Base-by-base conservation (phyloP, 2,888 invertebrate species). In the Eledone cirrhosa region DNA sequence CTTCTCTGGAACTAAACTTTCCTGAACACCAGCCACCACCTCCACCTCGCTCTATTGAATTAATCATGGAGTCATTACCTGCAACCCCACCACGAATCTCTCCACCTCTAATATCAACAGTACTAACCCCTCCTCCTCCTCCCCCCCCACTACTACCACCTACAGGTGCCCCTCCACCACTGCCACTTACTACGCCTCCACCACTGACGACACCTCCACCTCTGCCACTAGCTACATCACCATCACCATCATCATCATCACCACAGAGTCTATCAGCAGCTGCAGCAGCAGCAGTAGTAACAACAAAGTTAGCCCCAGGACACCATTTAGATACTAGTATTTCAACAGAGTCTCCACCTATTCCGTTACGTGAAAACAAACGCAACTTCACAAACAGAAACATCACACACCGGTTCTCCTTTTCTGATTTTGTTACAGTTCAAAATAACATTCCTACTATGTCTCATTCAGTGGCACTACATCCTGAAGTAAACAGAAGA, bases 211-310 rank as follows among this genome's bases (percentile, higher is more conserved):
- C 1, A 85, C 86, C 16, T 85, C 85, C 29, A 81, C 78, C 79
- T 86, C 87, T 63, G 87, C 82, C 31, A 31, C 72, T 24, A 82
- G 82, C 69, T 80, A 78, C 19, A 86, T 75, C 11, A 87, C 79
- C 47, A 86, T 84, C 67, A 86, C 84, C 24, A 85, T 81, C 78
- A 84, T 80, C 33, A 84, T 84, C 48, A 87, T 78, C 19, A 85
- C 84, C 33, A 86, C 85, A 48, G 83, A 81, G 11, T 83, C 84
- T 14, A 79, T 79, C 84, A 84, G 86, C 75, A 85, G 83, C 29
- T 81, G 83, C n/a, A 82, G 82, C 31, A 85, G 78, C 16, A 84
- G 82, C 75, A 41, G 41, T 41, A 2, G 41, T 41, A 5, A 41
- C 41, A 1, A 41, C 41, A 1, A 41, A 41, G 11, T 11, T 41